Evolutionary conservation across 2,888 invertebrate species (phyloP).

Genomic region (Xanthia togata): DNA sequence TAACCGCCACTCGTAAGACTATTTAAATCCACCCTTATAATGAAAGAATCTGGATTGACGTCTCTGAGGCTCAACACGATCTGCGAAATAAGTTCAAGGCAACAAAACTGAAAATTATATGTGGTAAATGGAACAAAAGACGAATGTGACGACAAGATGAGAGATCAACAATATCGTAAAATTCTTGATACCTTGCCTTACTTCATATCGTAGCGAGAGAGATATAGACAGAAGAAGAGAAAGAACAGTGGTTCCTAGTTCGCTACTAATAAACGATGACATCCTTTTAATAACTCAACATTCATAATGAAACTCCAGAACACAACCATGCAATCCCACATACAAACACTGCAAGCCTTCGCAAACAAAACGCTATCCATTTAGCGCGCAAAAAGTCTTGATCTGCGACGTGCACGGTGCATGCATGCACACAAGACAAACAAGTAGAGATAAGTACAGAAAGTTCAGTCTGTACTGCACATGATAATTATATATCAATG

Average conservation of each 20-base stretch:
- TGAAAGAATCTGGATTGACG: neutral
- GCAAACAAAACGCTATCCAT: constrained; percentile 59
- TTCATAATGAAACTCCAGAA: constrained; percentile 2
- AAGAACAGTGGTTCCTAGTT: neutral
- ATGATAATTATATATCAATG: neutral
- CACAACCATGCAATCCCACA: constrained; percentile 29
- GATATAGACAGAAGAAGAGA: neutral
- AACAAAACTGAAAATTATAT: neutral
- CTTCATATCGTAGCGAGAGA: neutral
- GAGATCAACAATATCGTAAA: neutral
- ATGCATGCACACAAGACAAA: neutral
- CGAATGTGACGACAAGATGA: too few species aligned
- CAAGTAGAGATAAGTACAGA: neutral
- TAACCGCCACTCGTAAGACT: neutral
- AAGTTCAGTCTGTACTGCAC: neutral
- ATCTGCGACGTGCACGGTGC: constrained; percentile 28
- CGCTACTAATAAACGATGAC: neutral
- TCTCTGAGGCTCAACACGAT: neutral
- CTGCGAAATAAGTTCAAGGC: neutral
- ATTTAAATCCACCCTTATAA: neutral
- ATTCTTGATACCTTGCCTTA: neutral
- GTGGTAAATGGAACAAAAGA: neutral
- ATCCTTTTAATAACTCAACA: constrained; percentile 34
- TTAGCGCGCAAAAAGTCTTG: constrained; percentile 58
- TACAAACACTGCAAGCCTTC: constrained; percentile 44